These are phyloP conservation scores for Flabesymbios commensalis DNA, from an alignment of 2,888 invertebrate species.

Conservation along the genomic window DNA sequence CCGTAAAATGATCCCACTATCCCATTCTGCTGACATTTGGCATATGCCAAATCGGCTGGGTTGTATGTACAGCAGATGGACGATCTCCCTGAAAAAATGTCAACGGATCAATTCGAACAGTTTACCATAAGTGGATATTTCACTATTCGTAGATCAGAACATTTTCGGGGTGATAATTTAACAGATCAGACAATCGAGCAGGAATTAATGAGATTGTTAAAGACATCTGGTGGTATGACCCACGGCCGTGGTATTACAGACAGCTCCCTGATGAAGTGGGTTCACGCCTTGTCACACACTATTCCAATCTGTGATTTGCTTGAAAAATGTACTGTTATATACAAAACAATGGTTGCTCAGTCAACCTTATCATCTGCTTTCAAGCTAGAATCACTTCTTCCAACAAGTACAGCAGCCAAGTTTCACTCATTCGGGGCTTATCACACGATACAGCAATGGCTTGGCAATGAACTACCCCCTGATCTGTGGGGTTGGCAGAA, in stretches of 20 bases:
- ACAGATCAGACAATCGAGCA: conserved; percentile 2
- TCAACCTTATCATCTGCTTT: too few relatives aligned
- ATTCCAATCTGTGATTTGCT: not conserved
- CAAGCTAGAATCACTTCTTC: too few relatives aligned
- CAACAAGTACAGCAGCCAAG: too few relatives aligned
- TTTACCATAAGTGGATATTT: not conserved
- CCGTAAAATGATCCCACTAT: not conserved
- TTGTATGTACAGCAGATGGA: not conserved
- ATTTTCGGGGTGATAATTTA: not conserved
- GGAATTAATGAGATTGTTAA: not conserved
- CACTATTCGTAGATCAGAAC: not conserved
- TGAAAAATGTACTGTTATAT: not conserved
- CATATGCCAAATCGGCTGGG: not conserved
- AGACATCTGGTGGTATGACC: not conserved
- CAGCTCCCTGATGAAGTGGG: not conserved
- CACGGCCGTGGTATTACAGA: not conserved
- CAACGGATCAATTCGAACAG: not conserved
- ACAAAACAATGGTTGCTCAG: too few relatives aligned
- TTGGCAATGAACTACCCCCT: too few relatives aligned
- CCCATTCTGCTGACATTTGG: not conserved
- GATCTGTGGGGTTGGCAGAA: too few relatives aligned
- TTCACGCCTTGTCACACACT: not conserved
- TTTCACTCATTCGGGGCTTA: too few relatives aligned
- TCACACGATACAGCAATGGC: too few relatives aligned
- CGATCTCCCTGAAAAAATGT: not conserved